Conservation (phyloP, 2,797 vertebrate species). For the Myotis pilosus region DNA sequence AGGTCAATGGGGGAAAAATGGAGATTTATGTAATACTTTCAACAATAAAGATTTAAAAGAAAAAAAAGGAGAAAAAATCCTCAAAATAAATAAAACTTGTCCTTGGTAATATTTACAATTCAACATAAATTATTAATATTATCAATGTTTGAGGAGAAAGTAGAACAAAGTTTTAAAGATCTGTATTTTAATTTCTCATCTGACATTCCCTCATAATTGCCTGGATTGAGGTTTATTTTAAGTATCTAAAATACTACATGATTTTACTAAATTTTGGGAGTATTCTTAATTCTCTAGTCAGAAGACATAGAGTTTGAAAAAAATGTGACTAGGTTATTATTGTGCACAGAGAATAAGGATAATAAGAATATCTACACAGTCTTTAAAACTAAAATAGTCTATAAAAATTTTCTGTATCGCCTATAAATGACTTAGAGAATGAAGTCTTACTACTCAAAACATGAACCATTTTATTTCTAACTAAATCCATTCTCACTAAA, state of each 20-base stretch:
- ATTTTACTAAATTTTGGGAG: background rate
- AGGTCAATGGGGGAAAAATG: no score
- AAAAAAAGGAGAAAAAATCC: no score
- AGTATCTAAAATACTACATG: background rate
- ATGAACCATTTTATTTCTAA: background rate
- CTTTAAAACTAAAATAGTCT: background rate
- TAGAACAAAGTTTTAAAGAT: background rate
- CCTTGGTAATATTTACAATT: background rate
- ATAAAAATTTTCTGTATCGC: background rate
- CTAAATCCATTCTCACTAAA: constrained; percentile 4
- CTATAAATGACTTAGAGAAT: background rate
- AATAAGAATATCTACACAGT: background rate
- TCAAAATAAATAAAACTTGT: background rate
- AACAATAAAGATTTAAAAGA: no score
- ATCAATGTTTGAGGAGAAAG: background rate
- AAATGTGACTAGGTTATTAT: background rate
- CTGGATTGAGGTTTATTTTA: background rate
- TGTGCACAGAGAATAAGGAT: background rate
- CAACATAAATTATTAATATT: background rate
- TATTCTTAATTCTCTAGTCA: background rate
- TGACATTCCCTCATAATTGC: background rate
- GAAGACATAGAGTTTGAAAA: background rate
- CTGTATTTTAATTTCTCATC: background rate
- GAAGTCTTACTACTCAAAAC: background rate
- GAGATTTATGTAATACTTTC: no score